Evolutionary conservation across 2,888 invertebrate genomes (phyloP).

Genomic region (Pogonocherus hispidulus): DNA sequence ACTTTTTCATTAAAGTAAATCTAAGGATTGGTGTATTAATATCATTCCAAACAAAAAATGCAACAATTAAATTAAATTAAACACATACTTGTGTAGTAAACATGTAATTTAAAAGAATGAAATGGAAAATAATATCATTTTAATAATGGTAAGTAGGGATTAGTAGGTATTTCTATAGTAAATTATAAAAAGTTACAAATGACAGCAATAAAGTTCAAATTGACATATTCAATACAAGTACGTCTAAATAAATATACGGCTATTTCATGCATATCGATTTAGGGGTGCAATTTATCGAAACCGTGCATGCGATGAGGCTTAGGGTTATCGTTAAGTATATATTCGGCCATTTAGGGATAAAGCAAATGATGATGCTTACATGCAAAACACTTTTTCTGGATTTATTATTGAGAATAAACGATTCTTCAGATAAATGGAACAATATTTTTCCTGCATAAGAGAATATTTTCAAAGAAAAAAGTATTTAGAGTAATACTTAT

Average conservation of each 20-base stretch:
- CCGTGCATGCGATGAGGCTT: neutral
- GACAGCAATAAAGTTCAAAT: neutral
- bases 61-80: too few species aligned
- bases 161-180: too few species aligned
- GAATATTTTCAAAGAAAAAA: too few species aligned
- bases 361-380: neutral
- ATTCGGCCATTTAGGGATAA: neutral
- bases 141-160: too few species aligned
- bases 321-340: neutral
- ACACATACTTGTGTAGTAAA: too few species aligned
- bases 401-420: neutral
- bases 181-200: too few species aligned
- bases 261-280: neutral
- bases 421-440: neutral
- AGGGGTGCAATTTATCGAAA: neutral
- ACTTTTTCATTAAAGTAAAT: too few species aligned
- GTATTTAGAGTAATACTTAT: too few species aligned
- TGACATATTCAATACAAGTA: neutral
- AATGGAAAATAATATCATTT: too few species aligned
- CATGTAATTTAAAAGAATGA: too few species aligned
- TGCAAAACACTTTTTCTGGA: neutral
- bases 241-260: neutral
- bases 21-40: too few species aligned
- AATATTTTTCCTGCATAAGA: neutral
- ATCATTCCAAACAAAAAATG: too few species aligned